Conservation (phyloP, 2,113 vertebrate species). For the Apistogramma diplotaenia region DNA sequence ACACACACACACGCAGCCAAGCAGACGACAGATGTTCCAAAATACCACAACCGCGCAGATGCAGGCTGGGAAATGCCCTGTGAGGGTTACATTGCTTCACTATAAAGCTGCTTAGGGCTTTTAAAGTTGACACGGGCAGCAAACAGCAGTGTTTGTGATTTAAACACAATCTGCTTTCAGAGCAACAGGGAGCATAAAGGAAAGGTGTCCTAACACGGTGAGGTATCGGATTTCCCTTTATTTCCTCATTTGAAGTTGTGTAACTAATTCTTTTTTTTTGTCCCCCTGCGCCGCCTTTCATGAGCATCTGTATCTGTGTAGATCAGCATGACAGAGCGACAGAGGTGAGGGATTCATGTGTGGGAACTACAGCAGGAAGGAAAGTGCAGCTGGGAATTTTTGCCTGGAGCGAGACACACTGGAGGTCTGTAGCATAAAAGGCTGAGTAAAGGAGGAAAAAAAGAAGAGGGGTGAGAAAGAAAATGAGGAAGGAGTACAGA, state of each 20-base stretch:
- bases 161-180: constrained; percentile 7
- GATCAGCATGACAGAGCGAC: constrained; percentile 14
- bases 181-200: constrained; percentile 15
- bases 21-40: constrained; percentile 70
- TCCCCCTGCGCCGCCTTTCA: neutral
- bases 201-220: constrained; percentile 10
- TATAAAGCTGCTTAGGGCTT: constrained; percentile 36
- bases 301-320: constrained; percentile 14
- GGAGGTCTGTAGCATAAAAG: constrained; percentile 30
- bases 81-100: constrained; percentile 40
- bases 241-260: constrained; percentile 39
- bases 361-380: constrained; percentile 56
- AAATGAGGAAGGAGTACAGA: neutral
- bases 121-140: constrained; percentile 6
- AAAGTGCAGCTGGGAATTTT: constrained; percentile 63
- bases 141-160: neutral
- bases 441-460: neutral
- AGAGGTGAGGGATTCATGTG: constrained; percentile 36
- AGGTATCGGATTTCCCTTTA: constrained; percentile 13
- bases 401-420: constrained; percentile 49
- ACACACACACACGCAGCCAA: constrained; percentile 42
- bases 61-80: constrained; percentile 61
- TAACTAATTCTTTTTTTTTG: neutral
- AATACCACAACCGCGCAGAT: constrained; percentile 69
- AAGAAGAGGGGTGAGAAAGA: neutral